These are phyloP conservation scores for Cylindroiulus punctatus DNA, from an alignment of 2,888 invertebrate genomes.

Conservation along the genomic window DNA sequence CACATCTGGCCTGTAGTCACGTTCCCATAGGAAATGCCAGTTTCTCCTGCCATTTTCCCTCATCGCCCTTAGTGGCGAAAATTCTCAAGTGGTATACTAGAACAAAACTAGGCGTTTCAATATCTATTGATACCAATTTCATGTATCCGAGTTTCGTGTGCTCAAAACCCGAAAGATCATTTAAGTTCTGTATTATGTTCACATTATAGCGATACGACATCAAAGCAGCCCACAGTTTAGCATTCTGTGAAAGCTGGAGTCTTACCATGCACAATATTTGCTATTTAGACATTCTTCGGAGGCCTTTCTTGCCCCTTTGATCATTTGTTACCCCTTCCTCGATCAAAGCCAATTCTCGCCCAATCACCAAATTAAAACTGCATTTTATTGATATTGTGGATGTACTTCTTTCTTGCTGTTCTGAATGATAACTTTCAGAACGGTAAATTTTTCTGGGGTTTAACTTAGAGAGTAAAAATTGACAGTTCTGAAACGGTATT, in stretches of 20 bases:
- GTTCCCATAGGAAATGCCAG: too few relatives aligned
- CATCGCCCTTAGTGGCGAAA: too few relatives aligned
- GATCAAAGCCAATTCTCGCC: not conserved
- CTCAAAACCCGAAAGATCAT: too few relatives aligned
- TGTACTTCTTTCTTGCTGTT: not conserved
- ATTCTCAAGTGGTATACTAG: too few relatives aligned
- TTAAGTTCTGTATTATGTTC: not conserved
- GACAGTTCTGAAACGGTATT: not conserved
- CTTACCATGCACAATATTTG: not conserved
- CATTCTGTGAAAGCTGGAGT: slow-evolving; percentile 26
- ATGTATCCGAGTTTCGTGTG: too few relatives aligned
- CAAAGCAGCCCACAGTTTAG: not conserved
- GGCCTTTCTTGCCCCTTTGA: slow-evolving; percentile 11
- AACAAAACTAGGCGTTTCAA: too few relatives aligned
- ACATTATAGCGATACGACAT: not conserved
- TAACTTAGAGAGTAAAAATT: too few relatives aligned
- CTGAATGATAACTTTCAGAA: not conserved
- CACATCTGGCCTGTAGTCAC: too few relatives aligned
- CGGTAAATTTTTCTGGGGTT: too few relatives aligned
- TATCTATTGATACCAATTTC: too few relatives aligned
- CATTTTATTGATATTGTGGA: not conserved
- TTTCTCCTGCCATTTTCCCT: too few relatives aligned
- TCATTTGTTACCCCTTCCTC: slow-evolving; percentile 32
- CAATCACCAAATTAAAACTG: not conserved
- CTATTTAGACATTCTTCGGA: slow-evolving; percentile 7